Evolutionary conservation across 2,888 invertebrate genomes (phyloP).

Genomic region (Macaria notata): DNA sequence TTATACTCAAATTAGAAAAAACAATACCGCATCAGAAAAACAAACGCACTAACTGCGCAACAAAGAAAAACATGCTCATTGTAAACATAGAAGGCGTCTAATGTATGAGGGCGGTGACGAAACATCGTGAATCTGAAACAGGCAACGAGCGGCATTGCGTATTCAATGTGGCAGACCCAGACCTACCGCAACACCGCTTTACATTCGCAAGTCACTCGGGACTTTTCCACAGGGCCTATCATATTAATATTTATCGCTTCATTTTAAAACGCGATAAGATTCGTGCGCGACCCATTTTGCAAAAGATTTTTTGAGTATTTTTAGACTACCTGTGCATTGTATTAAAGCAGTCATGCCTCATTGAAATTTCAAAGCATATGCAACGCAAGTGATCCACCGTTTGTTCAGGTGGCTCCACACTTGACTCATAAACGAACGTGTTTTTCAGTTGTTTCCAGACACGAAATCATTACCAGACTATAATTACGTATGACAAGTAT

Average conservation of each 20-base stretch:
- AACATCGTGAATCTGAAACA: constrained; percentile 35
- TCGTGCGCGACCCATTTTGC: constrained; percentile 26
- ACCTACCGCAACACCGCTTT: constrained; percentile 61
- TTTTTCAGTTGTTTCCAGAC: constrained; percentile 5
- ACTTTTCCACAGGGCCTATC: constrained; percentile 57
- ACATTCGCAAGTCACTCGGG: constrained; percentile 38
- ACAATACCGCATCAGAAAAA: no score
- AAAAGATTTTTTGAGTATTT: constrained; percentile 7
- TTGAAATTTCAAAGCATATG: neutral
- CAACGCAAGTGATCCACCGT: constrained; percentile 32
- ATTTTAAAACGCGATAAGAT: constrained; percentile 28
- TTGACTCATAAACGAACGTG: constrained; percentile 23
- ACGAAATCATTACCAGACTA: constrained; percentile 3
- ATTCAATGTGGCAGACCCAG: constrained; percentile 37
- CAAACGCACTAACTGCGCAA: no score
- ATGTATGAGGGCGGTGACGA: constrained; percentile 36
- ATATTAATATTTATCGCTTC: constrained; percentile 28
- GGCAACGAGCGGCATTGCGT: constrained; percentile 34
- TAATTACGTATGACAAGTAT: constrained; percentile 31
- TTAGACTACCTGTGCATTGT: neutral
- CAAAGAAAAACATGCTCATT: no score
- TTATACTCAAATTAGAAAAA: no score
- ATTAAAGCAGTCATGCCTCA: constrained; percentile 27
- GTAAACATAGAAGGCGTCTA: constrained; percentile 20
- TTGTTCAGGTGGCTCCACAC: constrained; percentile 37